phyloP scores from a whole-genome alignment of 2,888 invertebrate genomes.

The Plusia festucae region DNA sequence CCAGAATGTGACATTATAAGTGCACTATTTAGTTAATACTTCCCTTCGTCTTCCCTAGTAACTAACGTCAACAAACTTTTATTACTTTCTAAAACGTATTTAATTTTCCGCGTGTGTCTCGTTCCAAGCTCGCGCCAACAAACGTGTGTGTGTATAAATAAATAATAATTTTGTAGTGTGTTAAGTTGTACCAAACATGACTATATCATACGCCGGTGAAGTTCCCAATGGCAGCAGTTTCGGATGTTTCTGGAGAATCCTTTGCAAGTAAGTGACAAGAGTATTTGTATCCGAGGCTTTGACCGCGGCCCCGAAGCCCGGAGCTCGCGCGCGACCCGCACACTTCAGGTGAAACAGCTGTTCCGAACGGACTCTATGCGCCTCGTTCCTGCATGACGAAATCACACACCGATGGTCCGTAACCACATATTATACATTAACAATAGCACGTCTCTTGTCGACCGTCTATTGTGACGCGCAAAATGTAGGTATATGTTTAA shows the following conservation, averaged over 20 bases:
- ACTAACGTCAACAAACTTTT: conserved; percentile 79
- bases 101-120: conserved; percentile 87
- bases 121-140: conserved; percentile 81
- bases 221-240: conserved; percentile 97
- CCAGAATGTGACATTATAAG: conserved; percentile 86
- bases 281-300: conserved; percentile 51
- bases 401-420: conserved; percentile 66
- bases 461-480: conserved; percentile 68
- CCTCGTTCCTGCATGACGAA: conserved; percentile 68
- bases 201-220: conserved; percentile 96
- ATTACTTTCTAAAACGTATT: conserved; percentile 87
- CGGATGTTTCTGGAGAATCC: conserved; percentile 97
- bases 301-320: conserved; percentile 58
- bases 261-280: conserved; percentile 92
- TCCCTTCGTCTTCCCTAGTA: conserved; percentile 79
- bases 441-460: conserved; percentile 68
- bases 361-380: conserved; percentile 64
- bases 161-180: conserved; percentile 82
- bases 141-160: conserved; percentile 86
- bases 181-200: conserved; percentile 90
- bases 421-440: conserved; percentile 65
- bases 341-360: conserved; percentile 75
- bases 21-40: conserved; percentile 75
- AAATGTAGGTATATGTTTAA: conserved; percentile 53
- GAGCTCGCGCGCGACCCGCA: conserved; percentile 36